These are phyloP conservation scores for Tethya wilhelma DNA, from an alignment of 37 sponge, comb jelly and placozoan species.

Conservation along the genomic window DNA sequence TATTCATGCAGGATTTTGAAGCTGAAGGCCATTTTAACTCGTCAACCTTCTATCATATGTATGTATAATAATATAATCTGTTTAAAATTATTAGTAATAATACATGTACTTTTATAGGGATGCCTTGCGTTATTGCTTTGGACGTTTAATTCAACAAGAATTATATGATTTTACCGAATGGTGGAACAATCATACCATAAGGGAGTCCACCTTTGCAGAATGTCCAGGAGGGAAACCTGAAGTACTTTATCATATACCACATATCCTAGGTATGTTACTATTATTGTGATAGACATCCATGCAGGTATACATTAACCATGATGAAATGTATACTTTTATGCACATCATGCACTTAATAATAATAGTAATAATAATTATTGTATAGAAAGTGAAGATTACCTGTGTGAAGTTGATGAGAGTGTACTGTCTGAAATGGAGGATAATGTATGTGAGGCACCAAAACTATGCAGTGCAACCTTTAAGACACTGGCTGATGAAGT, in stretches of 20 bases:
- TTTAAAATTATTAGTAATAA: neutral
- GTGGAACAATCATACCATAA: conserved; percentile 26
- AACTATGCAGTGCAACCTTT: neutral
- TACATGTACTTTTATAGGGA: neutral
- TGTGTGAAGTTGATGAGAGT: neutral
- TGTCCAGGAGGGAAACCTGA: conserved; percentile 24
- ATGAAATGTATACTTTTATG: no score
- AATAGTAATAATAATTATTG: no score
- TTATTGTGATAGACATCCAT: no score
- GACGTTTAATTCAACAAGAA: conserved; percentile 17
- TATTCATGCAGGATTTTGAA: neutral
- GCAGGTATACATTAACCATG: no score
- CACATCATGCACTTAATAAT: no score
- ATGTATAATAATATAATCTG: neutral
- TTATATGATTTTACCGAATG: neutral
- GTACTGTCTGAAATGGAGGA: neutral
- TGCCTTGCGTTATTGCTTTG: conserved; percentile 1
- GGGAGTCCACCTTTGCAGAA: conserved; percentile 9
- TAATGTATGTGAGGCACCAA: neutral
- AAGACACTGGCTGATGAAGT: neutral
- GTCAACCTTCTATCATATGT: neutral
- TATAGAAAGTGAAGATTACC: no score
- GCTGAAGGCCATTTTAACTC: neutral
- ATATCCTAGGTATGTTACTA: neutral
- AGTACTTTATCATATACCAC: conserved; percentile 13